Percentiles rank a stretch among this genome's conserved stretches.
Conservation (phyloP, 1,140 invertebrate species). For the Phthorimaea operculella region DNA sequence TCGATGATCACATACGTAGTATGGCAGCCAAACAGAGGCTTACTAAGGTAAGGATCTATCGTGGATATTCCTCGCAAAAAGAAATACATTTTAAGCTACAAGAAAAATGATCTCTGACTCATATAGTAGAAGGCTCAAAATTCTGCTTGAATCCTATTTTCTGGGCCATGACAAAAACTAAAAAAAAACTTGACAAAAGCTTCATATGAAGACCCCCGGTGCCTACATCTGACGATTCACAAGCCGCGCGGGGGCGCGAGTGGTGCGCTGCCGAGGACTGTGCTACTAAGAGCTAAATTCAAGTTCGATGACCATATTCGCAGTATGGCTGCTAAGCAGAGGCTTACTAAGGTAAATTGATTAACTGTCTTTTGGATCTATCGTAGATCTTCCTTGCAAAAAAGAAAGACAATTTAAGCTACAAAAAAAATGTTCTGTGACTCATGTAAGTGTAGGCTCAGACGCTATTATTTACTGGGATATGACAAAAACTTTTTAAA, state of each 20-base stretch:
- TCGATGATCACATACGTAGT: slow-evolving; percentile 98
- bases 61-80: too few species aligned
- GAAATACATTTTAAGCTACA: too few species aligned
- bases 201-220: slow-evolving; percentile 97
- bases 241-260: slow-evolving; percentile 74
- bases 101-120: too few species aligned
- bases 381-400: too few species aligned
- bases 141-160: too few species aligned
- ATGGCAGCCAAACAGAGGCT: slow-evolving; percentile 93
- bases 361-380: slow-evolving; percentile 85
- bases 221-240: slow-evolving; percentile 94
- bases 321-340: slow-evolving; percentile 94
- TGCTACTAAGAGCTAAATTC: slow-evolving; percentile 91
- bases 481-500: too few species aligned
- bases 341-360: slow-evolving; percentile 83
- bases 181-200: slow-evolving; percentile 89
- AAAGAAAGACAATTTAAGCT: too few species aligned
- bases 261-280: slow-evolving; percentile 74
- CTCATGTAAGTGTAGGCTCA: too few species aligned
- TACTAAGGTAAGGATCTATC: slow-evolving; percentile 74
- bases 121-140: too few species aligned
- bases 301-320: slow-evolving; percentile 99
- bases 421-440: too few species aligned
- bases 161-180: too few species aligned
- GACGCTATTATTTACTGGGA: too few species aligned